A percentile compares a stretch with the other conserved stretches of the same genome.
phyloP scores from a whole-genome alignment of 1,140 invertebrate species.

The Apis dorsata region DNA sequence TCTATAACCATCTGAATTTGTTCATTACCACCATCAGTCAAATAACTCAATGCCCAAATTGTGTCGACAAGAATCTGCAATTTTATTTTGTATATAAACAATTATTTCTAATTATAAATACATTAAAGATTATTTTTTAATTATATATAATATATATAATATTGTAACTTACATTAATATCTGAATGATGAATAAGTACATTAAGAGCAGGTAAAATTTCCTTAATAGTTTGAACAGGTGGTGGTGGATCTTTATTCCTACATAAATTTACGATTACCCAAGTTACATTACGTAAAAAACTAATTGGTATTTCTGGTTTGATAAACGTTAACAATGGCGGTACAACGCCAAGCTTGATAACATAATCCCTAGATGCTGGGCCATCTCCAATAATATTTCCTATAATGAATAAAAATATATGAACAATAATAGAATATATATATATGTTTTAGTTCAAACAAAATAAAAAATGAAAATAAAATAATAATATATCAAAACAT shows the following conservation, averaged over 20 bases:
- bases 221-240: slow-evolving; percentile 91
- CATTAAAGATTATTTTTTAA: no score
- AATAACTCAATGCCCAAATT: slow-evolving; percentile 99
- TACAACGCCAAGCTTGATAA: slow-evolving; percentile 94
- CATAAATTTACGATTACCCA: slow-evolving; percentile 99
- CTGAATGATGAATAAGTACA: slow-evolving; percentile 95
- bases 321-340: slow-evolving; percentile 94
- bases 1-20: slow-evolving; percentile 99
- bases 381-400: slow-evolving; percentile 96
- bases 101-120: background rate
- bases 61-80: slow-evolving; percentile 97
- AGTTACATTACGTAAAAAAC: slow-evolving; percentile 97
- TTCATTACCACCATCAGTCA: slow-evolving; percentile 98
- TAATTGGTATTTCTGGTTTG: slow-evolving; percentile 94
- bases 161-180: slow-evolving; percentile 91
- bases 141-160: no score
- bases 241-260: slow-evolving; percentile 97
- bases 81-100: background rate
- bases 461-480: background rate
- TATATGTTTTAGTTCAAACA: background rate
- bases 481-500: background rate
- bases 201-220: slow-evolving; percentile 97
- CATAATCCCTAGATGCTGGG: slow-evolving; percentile 93
- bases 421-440: background rate
- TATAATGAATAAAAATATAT: slow-evolving; percentile 56